Percentiles rank a stretch among this genome's conserved stretches.
Conservation (phyloP, 1,140 invertebrate species). For the Sitobion miscanthi region DNA sequence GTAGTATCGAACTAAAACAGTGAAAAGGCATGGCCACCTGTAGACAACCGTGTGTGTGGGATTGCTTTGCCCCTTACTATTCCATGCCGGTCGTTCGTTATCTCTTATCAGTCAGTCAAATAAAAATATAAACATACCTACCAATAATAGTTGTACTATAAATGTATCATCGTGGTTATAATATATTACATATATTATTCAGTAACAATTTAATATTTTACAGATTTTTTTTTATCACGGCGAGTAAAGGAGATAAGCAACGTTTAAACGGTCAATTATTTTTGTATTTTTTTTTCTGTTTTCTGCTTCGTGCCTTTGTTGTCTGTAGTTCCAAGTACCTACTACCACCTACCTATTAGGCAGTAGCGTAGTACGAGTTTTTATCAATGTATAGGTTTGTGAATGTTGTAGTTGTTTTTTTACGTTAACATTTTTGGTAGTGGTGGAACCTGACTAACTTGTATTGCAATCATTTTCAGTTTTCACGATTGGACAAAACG, state of each 20-base stretch:
- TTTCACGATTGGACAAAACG: not conserved
- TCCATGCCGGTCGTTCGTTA: not conserved
- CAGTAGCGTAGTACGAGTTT: not conserved
- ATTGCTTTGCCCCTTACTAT: not conserved
- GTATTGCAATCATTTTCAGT: not conserved
- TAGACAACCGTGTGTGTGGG: not conserved
- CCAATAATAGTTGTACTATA: no score
- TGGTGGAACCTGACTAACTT: constrained; percentile 6
- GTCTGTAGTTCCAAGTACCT: not conserved
- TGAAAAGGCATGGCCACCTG: not conserved
- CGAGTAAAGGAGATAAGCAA: not conserved
- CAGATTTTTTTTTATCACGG: not conserved
- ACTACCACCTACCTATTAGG: not conserved
- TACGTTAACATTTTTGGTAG: not conserved
- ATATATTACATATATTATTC: no score
- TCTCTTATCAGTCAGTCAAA: not conserved
- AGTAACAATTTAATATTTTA: not conserved
- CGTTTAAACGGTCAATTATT: not conserved
- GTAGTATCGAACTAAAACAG: no score
- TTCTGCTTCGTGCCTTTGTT: not conserved
- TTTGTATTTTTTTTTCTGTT: not conserved
- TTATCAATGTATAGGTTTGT: not conserved
- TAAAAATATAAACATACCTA: not conserved
- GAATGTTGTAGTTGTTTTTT: not conserved
- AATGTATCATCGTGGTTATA: no score